Base-by-base conservation (phyloP, 2,888 invertebrate genomes). In the Hermodice carunculata region DNA sequence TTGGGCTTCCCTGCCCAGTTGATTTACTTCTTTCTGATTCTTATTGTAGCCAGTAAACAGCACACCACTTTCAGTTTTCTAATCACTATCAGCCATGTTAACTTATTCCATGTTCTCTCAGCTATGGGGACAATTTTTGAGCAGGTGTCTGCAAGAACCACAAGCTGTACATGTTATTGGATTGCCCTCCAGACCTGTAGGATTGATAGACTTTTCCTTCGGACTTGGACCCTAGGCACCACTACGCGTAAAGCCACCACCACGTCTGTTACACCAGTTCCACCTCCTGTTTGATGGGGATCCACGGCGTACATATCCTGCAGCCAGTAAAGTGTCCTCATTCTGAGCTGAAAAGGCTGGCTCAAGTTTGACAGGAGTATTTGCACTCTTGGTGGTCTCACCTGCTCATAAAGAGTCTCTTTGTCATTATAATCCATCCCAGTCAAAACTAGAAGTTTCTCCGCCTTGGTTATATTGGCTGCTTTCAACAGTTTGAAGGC, bases 381-480 rank as follows among this genome's bases (percentile, higher is more conserved):
- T 37, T 37, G 11, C 37, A 37, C 32, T 37, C 6, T 22, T 8
- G n/a, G 70, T 63, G 42, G 29, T 40, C 68, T 73, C 17, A 66
- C 70, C 43, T 73, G 56, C 37, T 71, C 70, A 67, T 73, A 74
- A 24, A 70, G 42, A 3, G 66, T 69, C 19, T 43, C 62, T 40
- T 56, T 57, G 22, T 68, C 54, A 6, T 64, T 62, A 64, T 69
- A 69, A 46, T 70, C 66, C 68, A 69, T 69, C 1, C 74, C 74
- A 26, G 54, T 24, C 14, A 57, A 26, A 5, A 54, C 54, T 14
- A 51, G 29, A 22, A 51, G 14, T 19, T 11, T 22, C 29, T 51
- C 51, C 28, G 22, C 24, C 22, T 28, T 51, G 6, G 6, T 51
- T 11, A 51, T 14, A 6, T 51, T 51, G 8, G 51, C 51, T 22